phyloP scores from a whole-genome alignment of 1,140 invertebrate genomes.

The Centruroides sculpturatus region DNA sequence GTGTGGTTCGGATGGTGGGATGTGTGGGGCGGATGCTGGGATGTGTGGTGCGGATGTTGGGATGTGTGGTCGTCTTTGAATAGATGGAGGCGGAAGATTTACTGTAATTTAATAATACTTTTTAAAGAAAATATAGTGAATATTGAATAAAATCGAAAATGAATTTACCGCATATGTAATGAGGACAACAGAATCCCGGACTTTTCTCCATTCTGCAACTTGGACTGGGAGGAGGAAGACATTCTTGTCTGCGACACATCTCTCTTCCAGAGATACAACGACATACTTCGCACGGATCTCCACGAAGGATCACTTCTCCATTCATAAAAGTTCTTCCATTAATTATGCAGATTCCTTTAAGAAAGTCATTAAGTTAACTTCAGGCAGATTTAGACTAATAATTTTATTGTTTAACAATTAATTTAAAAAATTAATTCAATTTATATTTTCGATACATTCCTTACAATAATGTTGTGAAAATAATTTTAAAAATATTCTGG shows the following conservation, averaged over 20 bases:
- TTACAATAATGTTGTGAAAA: too few species aligned
- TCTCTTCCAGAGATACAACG: constrained; percentile 38
- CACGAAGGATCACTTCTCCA: constrained; percentile 32
- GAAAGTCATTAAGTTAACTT: not conserved
- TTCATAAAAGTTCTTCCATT: constrained; percentile 31
- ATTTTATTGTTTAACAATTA: too few species aligned
- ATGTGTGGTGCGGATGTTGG: not conserved
- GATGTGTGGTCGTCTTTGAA: too few species aligned
- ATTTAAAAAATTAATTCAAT: too few species aligned
- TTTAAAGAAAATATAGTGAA: too few species aligned
- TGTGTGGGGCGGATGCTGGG: not conserved
- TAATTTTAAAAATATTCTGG: too few species aligned
- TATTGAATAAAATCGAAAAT: too few species aligned
- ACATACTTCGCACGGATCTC: constrained; percentile 33
- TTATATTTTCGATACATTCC: too few species aligned
- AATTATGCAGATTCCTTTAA: constrained; percentile 29
- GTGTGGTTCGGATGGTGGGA: not conserved
- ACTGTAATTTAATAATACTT: too few species aligned
- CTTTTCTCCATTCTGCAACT: constrained; percentile 30
- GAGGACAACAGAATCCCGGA: constrained; percentile 32
- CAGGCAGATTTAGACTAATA: too few species aligned
- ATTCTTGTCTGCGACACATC: constrained; percentile 36
- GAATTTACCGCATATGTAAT: constrained; percentile 35
- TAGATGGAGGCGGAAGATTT: too few species aligned
- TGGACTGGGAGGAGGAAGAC: constrained; percentile 30